phyloP scores from a whole-genome alignment of 2,113 vertebrate genomes.

The Riparia riparia region DNA sequence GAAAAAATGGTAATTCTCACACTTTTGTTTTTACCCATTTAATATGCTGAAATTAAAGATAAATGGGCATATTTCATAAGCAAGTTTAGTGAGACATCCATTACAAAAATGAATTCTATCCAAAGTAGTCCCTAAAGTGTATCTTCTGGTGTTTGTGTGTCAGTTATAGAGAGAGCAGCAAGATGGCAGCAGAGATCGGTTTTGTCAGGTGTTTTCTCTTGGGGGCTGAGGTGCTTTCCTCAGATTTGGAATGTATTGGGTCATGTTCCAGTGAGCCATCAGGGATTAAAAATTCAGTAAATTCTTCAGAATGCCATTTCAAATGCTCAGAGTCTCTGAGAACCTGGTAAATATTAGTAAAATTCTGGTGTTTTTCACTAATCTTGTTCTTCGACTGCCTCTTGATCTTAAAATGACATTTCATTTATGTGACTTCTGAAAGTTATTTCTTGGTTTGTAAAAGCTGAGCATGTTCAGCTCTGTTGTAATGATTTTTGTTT shows the following conservation, averaged over 20 bases:
- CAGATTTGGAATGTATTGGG: neutral
- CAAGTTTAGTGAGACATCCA: neutral
- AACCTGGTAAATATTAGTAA: neutral
- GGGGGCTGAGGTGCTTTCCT: neutral
- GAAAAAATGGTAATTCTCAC: neutral
- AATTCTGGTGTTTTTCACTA: neutral
- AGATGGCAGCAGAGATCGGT: conserved; percentile 65
- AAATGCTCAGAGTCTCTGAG: neutral
- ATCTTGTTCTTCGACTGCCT: neutral
- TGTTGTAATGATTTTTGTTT: neutral
- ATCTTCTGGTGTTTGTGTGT: neutral
- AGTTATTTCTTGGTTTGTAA: neutral
- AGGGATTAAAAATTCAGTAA: neutral
- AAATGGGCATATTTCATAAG: neutral
- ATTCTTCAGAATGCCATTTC: neutral
- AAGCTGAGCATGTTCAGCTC: neutral
- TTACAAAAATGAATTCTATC: neutral
- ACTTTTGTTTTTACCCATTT: neutral
- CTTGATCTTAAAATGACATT: neutral
- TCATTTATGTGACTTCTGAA: neutral
- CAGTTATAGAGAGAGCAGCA: neutral
- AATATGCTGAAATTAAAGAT: neutral
- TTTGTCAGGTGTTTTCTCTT: neutral
- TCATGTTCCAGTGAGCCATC: neutral
- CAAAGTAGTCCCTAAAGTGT: neutral